These are phyloP conservation scores for Leucophenga maculata DNA, from an alignment of 2,888 invertebrate genomes.

Conservation along the genomic window DNA sequence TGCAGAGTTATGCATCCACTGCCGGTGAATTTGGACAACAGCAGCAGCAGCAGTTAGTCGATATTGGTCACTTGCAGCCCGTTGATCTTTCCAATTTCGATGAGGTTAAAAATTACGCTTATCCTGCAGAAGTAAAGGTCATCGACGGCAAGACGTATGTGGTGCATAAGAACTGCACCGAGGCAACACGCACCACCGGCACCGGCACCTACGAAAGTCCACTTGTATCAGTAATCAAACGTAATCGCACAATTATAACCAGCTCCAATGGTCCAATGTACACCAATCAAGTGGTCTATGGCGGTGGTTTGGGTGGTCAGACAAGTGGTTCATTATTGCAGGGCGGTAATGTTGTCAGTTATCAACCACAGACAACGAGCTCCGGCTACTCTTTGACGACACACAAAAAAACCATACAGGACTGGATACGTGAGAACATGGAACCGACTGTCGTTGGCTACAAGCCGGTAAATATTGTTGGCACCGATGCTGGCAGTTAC, in stretches of 20 bases:
- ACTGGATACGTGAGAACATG: conserved; percentile 59
- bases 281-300: conserved; percentile 39
- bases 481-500: conserved; percentile 27
- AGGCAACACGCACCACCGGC: conserved; percentile 52
- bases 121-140: conserved; percentile 68
- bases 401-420: conserved; percentile 55
- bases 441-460: conserved; percentile 66
- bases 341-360: conserved; percentile 31
- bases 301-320: conserved; percentile 29
- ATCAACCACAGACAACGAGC: conserved; percentile 18
- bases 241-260: conserved; percentile 51
- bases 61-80: conserved; percentile 50
- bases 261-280: conserved; percentile 43
- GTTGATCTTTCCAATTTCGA: conserved; percentile 64
- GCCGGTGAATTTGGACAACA: conserved; percentile 42
- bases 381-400: conserved; percentile 28
- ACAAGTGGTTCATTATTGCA: conserved; percentile 37
- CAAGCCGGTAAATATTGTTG: conserved; percentile 60
- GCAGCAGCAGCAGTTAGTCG: conserved; percentile 55
- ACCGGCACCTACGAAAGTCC: conserved; percentile 43
- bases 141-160: conserved; percentile 68
- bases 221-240: conserved; percentile 48
- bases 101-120: conserved; percentile 65
- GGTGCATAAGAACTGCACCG: conserved; percentile 69
- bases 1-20: conserved; percentile 51